Conservation (phyloP, 2,888 invertebrate species). For the Conomelus anceps region DNA sequence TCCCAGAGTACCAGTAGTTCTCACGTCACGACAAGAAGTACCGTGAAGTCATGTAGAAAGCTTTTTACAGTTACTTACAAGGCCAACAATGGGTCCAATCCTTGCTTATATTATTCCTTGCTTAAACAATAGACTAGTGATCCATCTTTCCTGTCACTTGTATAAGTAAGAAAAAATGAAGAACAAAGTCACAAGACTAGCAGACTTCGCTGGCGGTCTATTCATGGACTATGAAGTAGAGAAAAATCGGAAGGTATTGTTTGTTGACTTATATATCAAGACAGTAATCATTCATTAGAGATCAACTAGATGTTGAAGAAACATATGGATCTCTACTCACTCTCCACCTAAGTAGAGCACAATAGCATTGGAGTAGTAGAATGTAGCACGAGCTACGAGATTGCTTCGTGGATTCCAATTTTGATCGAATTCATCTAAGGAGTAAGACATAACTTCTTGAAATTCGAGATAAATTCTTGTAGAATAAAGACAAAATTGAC, state of each 20-base stretch:
- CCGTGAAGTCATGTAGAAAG: background rate
- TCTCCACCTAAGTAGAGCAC: too few relatives aligned
- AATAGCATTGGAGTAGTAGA: too few relatives aligned
- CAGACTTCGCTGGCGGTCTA: background rate
- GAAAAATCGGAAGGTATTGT: background rate
- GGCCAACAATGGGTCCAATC: background rate
- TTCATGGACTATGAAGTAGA: background rate
- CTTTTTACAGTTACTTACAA: background rate
- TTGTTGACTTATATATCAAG: background rate
- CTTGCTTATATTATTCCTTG: background rate
- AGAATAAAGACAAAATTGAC: too few relatives aligned
- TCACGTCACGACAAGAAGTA: background rate
- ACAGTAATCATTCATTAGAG: background rate
- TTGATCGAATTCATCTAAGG: too few relatives aligned
- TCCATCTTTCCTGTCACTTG: background rate
- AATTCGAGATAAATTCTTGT: too few relatives aligned
- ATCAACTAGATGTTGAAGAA: too few relatives aligned
- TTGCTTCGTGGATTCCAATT: too few relatives aligned
- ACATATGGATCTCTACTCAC: too few relatives aligned
- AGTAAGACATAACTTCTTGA: too few relatives aligned
- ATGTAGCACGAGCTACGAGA: too few relatives aligned
- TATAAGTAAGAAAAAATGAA: background rate
- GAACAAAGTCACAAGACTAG: background rate
- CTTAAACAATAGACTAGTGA: background rate
- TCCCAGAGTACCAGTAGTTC: background rate